Conservation (phyloP, 2,113 vertebrate species). For the Dicerorhinus sumatrensis region DNA sequence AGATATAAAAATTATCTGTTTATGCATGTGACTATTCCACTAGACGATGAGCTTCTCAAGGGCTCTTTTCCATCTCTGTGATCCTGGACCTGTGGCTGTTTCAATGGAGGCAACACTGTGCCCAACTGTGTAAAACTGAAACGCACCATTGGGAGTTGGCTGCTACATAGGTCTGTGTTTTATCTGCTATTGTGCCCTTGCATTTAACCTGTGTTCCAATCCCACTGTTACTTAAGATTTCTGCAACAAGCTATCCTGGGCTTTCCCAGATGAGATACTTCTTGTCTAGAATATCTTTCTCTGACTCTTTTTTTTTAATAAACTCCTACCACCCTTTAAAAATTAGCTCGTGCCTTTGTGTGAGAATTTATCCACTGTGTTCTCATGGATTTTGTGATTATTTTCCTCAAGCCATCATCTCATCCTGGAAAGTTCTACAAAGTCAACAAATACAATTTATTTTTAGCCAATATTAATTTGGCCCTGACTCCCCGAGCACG, state of each 20-base stretch:
- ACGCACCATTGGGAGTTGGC: not conserved
- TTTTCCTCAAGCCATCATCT: not conserved
- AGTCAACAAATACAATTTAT: not conserved
- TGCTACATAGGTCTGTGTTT: not conserved
- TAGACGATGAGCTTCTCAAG: not conserved
- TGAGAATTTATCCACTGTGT: not conserved
- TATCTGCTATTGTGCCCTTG: not conserved
- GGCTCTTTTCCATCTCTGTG: not conserved
- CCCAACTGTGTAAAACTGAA: not conserved
- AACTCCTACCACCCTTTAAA: not conserved
- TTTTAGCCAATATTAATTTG: conserved; percentile 39
- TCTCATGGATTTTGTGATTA: not conserved
- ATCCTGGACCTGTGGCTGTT: not conserved
- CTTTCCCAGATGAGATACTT: not conserved
- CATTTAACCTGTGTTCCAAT: not conserved
- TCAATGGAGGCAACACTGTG: not conserved
- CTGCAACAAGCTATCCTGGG: not conserved
- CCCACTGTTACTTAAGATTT: not conserved
- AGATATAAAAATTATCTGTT: not conserved
- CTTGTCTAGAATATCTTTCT: not conserved
- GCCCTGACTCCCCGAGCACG: not conserved
- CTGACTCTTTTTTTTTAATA: not conserved
- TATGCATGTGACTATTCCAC: not conserved
- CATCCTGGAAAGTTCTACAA: not conserved
- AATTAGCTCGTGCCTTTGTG: not conserved